phyloP scores from a whole-genome alignment of 2,888 invertebrate species.

The Seladonia tumulorum region DNA sequence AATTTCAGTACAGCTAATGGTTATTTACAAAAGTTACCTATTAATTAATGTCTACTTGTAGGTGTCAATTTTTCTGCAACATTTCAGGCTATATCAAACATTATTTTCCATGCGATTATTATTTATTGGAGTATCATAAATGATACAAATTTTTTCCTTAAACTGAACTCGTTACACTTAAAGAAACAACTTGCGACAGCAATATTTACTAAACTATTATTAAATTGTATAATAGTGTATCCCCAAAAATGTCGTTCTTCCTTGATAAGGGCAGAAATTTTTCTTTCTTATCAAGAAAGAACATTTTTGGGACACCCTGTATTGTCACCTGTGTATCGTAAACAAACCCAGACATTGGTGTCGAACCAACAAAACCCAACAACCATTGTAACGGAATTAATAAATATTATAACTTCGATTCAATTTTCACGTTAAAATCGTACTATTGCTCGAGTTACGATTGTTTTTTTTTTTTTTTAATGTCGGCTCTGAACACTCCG shows the following conservation, averaged over 20 bases:
- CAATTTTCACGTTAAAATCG: no score
- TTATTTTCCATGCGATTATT: not conserved
- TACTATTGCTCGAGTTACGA: not conserved
- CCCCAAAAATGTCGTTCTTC: no score
- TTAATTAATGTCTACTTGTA: not conserved
- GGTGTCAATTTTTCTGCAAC: no score
- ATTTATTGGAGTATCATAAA: no score
- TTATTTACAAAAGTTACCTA: not conserved
- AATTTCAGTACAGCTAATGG: no score
- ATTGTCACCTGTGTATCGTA: no score
- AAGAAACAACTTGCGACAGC: no score
- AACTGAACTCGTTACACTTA: not conserved
- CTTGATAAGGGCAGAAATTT: no score
- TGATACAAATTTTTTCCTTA: not conserved
- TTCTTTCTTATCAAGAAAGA: no score
- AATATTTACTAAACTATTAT: no score
- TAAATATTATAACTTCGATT: not conserved
- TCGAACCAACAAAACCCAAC: not conserved
- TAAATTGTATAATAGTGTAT: no score
- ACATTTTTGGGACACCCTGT: no score
- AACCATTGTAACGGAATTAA: not conserved
- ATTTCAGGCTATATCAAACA: not conserved
- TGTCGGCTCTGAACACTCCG: not conserved
- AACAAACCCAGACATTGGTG: not conserved
- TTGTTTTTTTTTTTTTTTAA: not conserved